Conservation (phyloP, 2,888 invertebrate species). For the Seira sanloemensis region DNA sequence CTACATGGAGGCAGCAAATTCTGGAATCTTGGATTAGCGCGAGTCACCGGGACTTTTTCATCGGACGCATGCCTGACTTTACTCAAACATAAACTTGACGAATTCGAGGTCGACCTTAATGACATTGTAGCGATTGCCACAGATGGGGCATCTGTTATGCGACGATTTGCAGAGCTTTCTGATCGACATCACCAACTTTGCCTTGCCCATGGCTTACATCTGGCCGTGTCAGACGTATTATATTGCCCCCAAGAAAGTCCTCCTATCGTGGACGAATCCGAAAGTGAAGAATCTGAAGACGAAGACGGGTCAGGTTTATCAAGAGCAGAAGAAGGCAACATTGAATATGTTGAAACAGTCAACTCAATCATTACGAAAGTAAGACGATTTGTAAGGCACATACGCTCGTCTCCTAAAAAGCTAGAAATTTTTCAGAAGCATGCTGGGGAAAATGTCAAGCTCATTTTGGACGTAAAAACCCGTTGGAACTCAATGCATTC, state of each 20-base stretch:
- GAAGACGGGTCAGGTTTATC: neutral
- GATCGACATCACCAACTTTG: conserved; percentile 46
- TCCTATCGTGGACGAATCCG: neutral
- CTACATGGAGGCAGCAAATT: neutral
- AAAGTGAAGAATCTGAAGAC: neutral
- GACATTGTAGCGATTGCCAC: conserved; percentile 37
- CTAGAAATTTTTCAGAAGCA: conserved; percentile 11
- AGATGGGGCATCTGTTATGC: conserved; percentile 61
- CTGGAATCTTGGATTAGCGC: neutral
- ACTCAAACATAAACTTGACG: conserved; percentile 18
- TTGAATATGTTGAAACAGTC: neutral
- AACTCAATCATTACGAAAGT: conserved; percentile 18
- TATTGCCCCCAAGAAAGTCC: neutral
- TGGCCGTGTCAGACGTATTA: conserved; percentile 49
- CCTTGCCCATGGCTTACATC: conserved; percentile 57
- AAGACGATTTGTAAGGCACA: neutral
- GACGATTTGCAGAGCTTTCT: conserved; percentile 30
- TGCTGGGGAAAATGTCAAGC: neutral
- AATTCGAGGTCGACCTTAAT: conserved; percentile 17
- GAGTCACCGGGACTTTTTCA: neutral
- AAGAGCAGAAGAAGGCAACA: neutral
- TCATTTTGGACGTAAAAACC: neutral
- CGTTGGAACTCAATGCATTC: conserved; percentile 11
- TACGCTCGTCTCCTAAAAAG: conserved; percentile 22
- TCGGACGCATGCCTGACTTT: conserved; percentile 14